Evolutionary conservation across 2,113 vertebrate species (phyloP), one percentile per base, ranked within the genome.

Genomic region (Saiga tatarica): DNA sequence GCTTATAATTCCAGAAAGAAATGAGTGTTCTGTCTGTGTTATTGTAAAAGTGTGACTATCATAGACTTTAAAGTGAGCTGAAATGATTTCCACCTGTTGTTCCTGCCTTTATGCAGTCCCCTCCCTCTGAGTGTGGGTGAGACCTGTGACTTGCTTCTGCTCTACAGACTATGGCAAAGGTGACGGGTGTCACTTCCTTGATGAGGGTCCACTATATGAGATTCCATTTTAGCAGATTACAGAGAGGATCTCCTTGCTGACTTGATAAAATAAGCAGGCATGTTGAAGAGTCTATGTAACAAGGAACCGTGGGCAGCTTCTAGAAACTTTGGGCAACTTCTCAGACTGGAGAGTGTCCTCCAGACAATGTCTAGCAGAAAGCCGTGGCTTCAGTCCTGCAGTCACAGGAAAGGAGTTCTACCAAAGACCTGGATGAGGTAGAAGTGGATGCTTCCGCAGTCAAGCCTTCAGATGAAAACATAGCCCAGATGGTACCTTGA

Each of bases 1-100:
- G 67, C 64, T 57, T 47, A 26, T 16, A 79, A 92, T 33, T 84
- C 28, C 21, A 53, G 59, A 89, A 94, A 53, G n/a, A 82, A 81
- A 8, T 28, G 59, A 50, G 19, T 57, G 30, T 33, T 74, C 7
- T 47, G 39, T 45, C 42, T 36, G 8, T 26, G 36, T 57, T 89
- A 17, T 57, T 7, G 12, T 64, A 52, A 52, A 71, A 76, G 14
- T n/a, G 23, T 42, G 60, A 60, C 15, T 62, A 19, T 30, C 59
- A 26, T 21, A 74, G 53, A 36, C 42, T 3, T 39, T 36, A 17
- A 25, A 11, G 50, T 55, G 33, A 57, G 6, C 52, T 60, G 59
- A 11, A 3, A 6, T 28, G 53, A 53, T 15, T 62, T 25, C 84
- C 10, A 42, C 39, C 47, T 42, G 13, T 5, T 2, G 9, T 14